These are phyloP conservation scores for Lynx canadensis DNA, from an alignment of 2,113 vertebrate species.

Conservation along the genomic window DNA sequence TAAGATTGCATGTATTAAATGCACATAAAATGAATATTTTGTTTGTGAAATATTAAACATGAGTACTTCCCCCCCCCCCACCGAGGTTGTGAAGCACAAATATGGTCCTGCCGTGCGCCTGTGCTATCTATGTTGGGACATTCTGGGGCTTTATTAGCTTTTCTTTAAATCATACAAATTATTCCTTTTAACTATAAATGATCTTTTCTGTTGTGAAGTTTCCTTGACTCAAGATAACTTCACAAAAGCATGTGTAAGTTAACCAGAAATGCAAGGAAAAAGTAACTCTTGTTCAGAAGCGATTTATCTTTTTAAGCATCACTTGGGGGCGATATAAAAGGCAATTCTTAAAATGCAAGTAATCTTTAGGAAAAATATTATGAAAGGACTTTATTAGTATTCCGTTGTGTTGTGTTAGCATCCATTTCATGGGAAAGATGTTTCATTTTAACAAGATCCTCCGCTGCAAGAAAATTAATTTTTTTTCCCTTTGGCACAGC, in stretches of 20 bases:
- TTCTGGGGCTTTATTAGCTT: background rate
- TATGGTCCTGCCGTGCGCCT: background rate
- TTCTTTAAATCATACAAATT: slow-evolving; percentile 43
- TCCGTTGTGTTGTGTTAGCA: slow-evolving; percentile 31
- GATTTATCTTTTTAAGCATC: slow-evolving; percentile 32
- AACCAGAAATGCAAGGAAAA: slow-evolving; percentile 23
- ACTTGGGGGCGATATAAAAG: slow-evolving; percentile 3
- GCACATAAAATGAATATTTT: slow-evolving; percentile 2
- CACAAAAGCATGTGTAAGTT: background rate
- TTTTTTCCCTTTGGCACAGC: slow-evolving; percentile 69
- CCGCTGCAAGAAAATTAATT: slow-evolving; percentile 73
- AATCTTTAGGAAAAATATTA: slow-evolving; percentile 46
- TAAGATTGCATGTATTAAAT: slow-evolving; percentile 39
- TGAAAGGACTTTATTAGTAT: slow-evolving; percentile 43
- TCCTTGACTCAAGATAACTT: background rate
- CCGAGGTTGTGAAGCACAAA: slow-evolving; percentile 41
- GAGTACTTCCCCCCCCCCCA: background rate
- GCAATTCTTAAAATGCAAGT: slow-evolving; percentile 55
- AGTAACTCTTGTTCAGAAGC: background rate
- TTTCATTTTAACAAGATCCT: slow-evolving; percentile 60
- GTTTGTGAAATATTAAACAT: slow-evolving; percentile 64
- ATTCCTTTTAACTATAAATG: slow-evolving; percentile 46
- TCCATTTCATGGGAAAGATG: slow-evolving; percentile 51
- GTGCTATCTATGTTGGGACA: slow-evolving; percentile 32
- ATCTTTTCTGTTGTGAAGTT: slow-evolving; percentile 38